Percentiles rank a stretch among this genome's conserved stretches.
phyloP scores from a whole-genome alignment of 2,888 invertebrate species.

The Schizotus pectinicornis region DNA sequence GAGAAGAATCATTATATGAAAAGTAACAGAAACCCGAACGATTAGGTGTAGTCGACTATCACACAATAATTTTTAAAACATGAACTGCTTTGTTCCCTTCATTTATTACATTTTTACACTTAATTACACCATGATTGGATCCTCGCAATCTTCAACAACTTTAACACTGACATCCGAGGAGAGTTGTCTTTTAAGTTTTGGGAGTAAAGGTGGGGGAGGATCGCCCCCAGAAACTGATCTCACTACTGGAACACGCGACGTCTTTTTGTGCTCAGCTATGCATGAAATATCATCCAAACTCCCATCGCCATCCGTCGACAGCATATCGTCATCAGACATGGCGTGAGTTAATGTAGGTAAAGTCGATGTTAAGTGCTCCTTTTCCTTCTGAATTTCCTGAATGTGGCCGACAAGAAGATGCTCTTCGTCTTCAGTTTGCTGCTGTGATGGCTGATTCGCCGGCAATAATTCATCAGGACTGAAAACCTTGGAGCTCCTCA shows the following conservation, averaged over 20 bases:
- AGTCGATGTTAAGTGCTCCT: conserved; percentile 78
- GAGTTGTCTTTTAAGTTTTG: conserved; percentile 56
- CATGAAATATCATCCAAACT: conserved; percentile 68
- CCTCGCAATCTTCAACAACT: conserved; percentile 56
- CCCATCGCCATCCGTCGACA: conserved; percentile 81
- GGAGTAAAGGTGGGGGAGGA: conserved; percentile 40
- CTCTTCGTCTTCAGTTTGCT: conserved; percentile 70
- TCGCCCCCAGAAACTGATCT: conserved; percentile 56
- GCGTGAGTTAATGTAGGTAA: conserved; percentile 82
- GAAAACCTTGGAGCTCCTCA: conserved; percentile 77
- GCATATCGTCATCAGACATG: conserved; percentile 86
- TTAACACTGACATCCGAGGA: conserved; percentile 56
- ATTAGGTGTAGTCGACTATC: conserved; percentile 37
- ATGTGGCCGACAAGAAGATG: conserved; percentile 78
- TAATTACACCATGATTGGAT: conserved; percentile 58
- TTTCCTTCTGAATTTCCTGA: conserved; percentile 82
- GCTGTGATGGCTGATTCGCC: conserved; percentile 46
- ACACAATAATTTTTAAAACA: conserved; percentile 41
- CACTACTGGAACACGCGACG: conserved; percentile 50
- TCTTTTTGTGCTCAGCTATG: conserved; percentile 51
- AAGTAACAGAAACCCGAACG: conserved; percentile 31
- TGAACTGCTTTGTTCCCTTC: conserved; percentile 30
- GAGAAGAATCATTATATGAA: conserved; percentile 28
- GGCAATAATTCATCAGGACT: conserved; percentile 64
- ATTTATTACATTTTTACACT: conserved; percentile 23